Base-by-base conservation (phyloP, 2,888 invertebrate species). In the Lepidocyrtinus sp. region DNA sequence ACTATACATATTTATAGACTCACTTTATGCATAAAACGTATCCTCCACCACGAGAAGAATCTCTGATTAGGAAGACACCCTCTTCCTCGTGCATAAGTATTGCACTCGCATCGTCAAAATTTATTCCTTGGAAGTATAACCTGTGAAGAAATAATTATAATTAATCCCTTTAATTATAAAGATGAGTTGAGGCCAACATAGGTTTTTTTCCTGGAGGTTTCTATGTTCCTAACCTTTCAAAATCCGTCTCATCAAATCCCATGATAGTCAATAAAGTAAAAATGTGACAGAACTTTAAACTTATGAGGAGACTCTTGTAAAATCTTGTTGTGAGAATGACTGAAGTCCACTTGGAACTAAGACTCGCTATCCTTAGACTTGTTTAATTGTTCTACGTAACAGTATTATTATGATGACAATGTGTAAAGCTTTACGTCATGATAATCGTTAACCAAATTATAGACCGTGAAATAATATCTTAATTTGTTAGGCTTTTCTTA, bases 21-120 rank as follows among this genome's bases (percentile, higher is more conserved):
- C 75, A 86, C 86, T 82, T 86, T 45, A 86, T 82, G 71, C 84
- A 84, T 24, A 86, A 61, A 5, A 86, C 86, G 61, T 76, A 83
- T 64, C 84, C 82, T 25, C 79, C 84, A 22, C 77, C 76, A 22
- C 70, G 15, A 1, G 83, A 71, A 0, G 85, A 85, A 26, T 84
- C 81, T 1, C 86, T 75, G 21, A 86, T 75, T 12, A 86, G 55
- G 71, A 86, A 86, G 0, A 82, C 82, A 3, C 86, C 86, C 9
- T 75, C 65, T 0, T 82, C 82, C 50, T 86, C 83, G 1, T 80
- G 71, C 3, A 25, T 17, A 0, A 85, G 45, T n/a, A 85, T 77
- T 45, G 63, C 76, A 9, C 63, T 50, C 0, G 78, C 77, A 62
- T 84, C 82, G 0, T 82, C 82, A 63, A 80, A 74, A n/a, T 75